Evolutionary conservation across 2,888 invertebrate genomes (phyloP), one percentile per base, ranked within the genome.

Genomic region (Brachyptera risi): DNA sequence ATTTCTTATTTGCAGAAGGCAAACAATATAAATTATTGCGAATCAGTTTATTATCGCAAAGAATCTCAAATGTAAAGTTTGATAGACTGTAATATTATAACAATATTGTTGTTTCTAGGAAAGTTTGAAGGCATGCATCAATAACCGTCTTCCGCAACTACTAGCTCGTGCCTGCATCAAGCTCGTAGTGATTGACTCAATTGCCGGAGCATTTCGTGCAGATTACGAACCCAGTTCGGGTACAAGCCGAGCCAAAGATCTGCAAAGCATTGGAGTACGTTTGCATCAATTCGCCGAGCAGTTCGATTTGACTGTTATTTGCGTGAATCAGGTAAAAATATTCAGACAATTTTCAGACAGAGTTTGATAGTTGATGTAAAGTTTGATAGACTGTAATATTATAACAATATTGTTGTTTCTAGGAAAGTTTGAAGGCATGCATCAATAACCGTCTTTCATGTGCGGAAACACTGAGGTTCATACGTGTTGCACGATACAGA

Each of bases 181-280:
- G 3, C 73, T 90, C 47, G 75, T 90, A 60, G 73, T 90, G 9
- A 78, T 90, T 17, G 90, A 90, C 72, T 89, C 89, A 0, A 83
- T 90, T 63, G 87, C 88, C 9, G 88, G 86, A 1, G 75, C 85
- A 31, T 89, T 86, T 73, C 78, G 87, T 31, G 73, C 74, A 59
- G 82, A 82, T 61, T 81, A 79, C 67, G 78, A 79, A 49, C 76
- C 78, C 57, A 74, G 76, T n/a, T 76, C 79, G 58, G 72, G 76
- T 57, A 71, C 73, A 40, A 73, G 78, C 67, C 76, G 87, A 67
- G 81, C 84, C 1, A 76, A 78, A 44, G 80, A 82, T 63, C 77
- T 87, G 68, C 75, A 82, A 60, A 73, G 73, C 60, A 73, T 89
- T 65, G 84, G 82, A 0, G 73, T 76, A 38, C 74, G 75, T 49